Evolutionary conservation across 2,888 invertebrate species (phyloP).

Genomic region (Pristionchus arcanus): DNA sequence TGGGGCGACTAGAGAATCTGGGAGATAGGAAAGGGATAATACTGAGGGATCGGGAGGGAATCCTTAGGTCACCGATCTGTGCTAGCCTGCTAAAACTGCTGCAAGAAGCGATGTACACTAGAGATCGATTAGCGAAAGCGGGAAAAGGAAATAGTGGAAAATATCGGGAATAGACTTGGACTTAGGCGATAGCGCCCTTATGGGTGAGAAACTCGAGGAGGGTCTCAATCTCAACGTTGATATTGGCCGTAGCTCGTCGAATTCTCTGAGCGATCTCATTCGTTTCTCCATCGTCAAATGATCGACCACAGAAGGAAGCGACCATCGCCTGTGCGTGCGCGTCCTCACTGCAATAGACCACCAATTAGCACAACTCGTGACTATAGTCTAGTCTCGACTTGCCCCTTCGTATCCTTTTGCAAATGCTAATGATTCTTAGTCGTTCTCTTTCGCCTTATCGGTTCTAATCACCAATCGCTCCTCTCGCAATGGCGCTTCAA

Average conservation of each 20-base stretch:
- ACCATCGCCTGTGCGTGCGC: conserved; percentile 79
- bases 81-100: neutral
- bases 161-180: too few species aligned
- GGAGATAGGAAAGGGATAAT: neutral
- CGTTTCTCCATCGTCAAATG: conserved; percentile 79
- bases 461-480: neutral
- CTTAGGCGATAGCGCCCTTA: conserved; percentile 76
- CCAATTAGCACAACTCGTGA: neutral
- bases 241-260: conserved; percentile 78
- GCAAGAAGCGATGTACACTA: conserved; percentile 36
- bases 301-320: conserved; percentile 79
- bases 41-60: neutral
- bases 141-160: neutral
- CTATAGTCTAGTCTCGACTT: neutral
- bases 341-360: conserved; percentile 74
- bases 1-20: conserved; percentile 10
- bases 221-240: conserved; percentile 79
- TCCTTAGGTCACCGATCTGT: conserved; percentile 39
- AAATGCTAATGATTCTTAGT: conserved; percentile 41
- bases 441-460: conserved; percentile 13
- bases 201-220: conserved; percentile 79
- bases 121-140: neutral
- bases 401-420: neutral
- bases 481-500: neutral
- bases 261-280: conserved; percentile 79